A percentile compares a stretch with the other conserved stretches of the same genome.
These are phyloP conservation scores for Gryllus longicercus DNA, from an alignment of 2,888 invertebrate genomes.

Conservation along the genomic window DNA sequence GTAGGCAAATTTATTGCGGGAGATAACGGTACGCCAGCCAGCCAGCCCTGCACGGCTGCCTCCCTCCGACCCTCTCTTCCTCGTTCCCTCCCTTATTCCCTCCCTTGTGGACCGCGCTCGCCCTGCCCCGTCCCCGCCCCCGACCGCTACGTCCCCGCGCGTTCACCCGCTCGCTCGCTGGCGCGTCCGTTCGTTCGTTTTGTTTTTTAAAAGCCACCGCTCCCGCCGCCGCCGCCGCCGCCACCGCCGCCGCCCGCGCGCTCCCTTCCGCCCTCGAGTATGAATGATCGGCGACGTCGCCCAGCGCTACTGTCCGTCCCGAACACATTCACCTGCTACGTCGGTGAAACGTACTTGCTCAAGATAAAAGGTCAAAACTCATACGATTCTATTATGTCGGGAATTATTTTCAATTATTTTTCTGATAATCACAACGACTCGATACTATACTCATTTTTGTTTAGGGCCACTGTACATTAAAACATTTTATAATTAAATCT, in stretches of 20 bases:
- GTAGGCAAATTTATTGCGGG: slow-evolving; percentile 41
- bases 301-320: background rate
- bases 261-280: background rate
- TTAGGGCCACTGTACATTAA: no score
- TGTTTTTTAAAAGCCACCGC: slow-evolving; percentile 8
- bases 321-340: background rate
- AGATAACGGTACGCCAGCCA: slow-evolving; percentile 37
- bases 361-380: no score
- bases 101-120: background rate
- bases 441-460: no score
- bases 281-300: background rate
- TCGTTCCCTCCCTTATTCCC: background rate
- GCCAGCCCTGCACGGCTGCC: slow-evolving; percentile 26
- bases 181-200: background rate
- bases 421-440: no score
- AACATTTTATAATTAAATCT: no score
- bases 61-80: slow-evolving; percentile 22
- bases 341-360: no score
- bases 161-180: background rate
- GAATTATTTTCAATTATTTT: no score
- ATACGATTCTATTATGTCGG: no score
- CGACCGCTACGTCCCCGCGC: slow-evolving; percentile 11
- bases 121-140: background rate
- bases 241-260: background rate
- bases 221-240: background rate